Evolutionary conservation across 1,140 invertebrate genomes (phyloP).

Genomic region (Heliconius hermathena): DNA sequence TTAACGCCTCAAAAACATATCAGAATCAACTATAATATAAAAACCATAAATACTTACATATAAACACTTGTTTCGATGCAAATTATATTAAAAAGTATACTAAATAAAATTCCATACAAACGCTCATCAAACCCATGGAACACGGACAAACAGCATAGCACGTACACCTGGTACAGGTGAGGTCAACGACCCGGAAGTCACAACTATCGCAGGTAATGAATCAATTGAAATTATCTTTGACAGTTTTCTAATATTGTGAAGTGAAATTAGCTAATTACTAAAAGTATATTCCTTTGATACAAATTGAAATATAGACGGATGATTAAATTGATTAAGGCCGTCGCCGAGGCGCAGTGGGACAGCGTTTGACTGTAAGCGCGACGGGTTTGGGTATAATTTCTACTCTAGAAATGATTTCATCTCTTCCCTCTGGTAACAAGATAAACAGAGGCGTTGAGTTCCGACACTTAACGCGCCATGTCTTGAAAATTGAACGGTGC

Average conservation of each 20-base stretch:
- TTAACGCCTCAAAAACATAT: too few relatives aligned
- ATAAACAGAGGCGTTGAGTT: too few relatives aligned
- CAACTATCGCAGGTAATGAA: not conserved
- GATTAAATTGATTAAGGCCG: too few relatives aligned
- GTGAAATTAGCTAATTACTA: not conserved
- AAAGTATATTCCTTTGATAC: not conserved
- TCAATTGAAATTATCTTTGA: constrained; percentile 11
- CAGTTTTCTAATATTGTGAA: not conserved
- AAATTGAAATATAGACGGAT: not conserved
- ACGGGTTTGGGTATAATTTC: too few relatives aligned
- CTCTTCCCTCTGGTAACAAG: too few relatives aligned
- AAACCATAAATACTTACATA: not conserved
- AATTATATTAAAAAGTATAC: not conserved
- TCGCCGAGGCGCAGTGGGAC: too few relatives aligned
- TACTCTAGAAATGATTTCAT: too few relatives aligned
- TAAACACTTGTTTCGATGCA: not conserved
- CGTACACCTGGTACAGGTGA: constrained; percentile 21
- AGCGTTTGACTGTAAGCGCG: too few relatives aligned
- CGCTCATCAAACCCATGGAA: not conserved
- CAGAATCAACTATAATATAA: too few relatives aligned
- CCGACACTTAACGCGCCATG: too few relatives aligned
- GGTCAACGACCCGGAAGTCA: constrained; percentile 32
- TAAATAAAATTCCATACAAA: not conserved
- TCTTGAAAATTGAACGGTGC: too few relatives aligned
- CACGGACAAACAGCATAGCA: not conserved